These are phyloP conservation scores for Polypedilum pembai DNA, from an alignment of 1,140 invertebrate genomes.

Conservation along the genomic window DNA sequence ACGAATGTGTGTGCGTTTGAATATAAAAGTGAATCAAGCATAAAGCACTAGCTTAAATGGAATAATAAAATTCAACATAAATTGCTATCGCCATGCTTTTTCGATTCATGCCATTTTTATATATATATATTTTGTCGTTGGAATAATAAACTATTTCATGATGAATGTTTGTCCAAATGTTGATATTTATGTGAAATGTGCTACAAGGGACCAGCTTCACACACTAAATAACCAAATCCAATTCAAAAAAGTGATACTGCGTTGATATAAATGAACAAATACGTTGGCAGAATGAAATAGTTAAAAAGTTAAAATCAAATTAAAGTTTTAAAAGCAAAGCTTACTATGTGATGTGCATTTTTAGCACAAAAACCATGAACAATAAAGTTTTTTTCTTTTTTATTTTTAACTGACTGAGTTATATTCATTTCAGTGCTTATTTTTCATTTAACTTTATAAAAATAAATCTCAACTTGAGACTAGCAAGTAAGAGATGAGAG, in stretches of 20 bases:
- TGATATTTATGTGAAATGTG: slow-evolving; percentile 5
- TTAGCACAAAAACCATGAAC: background rate
- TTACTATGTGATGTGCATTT: slow-evolving; percentile 5
- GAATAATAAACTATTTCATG: slow-evolving; percentile 27
- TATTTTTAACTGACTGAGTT: slow-evolving; percentile 15
- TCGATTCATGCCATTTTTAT: background rate
- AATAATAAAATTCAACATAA: slow-evolving; percentile 21
- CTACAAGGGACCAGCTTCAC: background rate
- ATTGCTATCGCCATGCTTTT: slow-evolving; percentile 8
- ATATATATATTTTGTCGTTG: too few relatives aligned
- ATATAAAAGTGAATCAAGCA: background rate
- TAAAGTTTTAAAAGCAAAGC: slow-evolving; percentile 22
- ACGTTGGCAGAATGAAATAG: background rate
- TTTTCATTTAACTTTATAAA: slow-evolving; percentile 26
- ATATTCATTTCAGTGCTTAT: slow-evolving; percentile 24
- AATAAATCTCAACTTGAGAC: slow-evolving; percentile 21
- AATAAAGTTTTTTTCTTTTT: background rate
- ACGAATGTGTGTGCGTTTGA: background rate
- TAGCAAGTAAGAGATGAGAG: background rate
- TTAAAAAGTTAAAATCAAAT: slow-evolving; percentile 25
- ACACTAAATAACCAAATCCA: slow-evolving; percentile 6
- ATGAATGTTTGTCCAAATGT: background rate
- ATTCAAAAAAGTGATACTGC: slow-evolving; percentile 2
- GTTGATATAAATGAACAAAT: background rate
- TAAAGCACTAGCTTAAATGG: background rate